Conservation (phyloP, 2,888 invertebrate species). For the Esperia sulphurella region DNA sequence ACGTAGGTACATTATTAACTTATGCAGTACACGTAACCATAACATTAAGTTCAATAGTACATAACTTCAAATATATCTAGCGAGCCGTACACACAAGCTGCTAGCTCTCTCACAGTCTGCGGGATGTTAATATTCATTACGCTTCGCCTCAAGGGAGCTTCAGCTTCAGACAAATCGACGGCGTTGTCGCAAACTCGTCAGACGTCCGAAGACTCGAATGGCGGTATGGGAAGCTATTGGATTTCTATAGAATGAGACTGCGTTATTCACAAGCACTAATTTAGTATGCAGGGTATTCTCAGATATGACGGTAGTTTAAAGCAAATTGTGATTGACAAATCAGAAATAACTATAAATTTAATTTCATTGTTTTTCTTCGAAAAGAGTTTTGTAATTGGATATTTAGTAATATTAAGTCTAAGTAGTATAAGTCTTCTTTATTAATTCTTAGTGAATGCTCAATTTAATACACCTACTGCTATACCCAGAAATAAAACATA, state of each 20-base stretch:
- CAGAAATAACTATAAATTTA: no score
- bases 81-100: conserved; percentile 26
- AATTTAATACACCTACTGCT: neutral
- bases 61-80: conserved; percentile 15
- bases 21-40: no score
- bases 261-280: neutral
- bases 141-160: conserved; percentile 39
- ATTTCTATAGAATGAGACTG: neutral
- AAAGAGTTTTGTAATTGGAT: no score
- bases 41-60: conserved; percentile 11
- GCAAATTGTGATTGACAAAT: no score
- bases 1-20: no score
- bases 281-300: neutral
- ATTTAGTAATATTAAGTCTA: no score
- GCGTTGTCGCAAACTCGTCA: conserved; percentile 34
- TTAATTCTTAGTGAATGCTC: neutral
- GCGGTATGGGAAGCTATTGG: neutral
- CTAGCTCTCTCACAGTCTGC: conserved; percentile 28
- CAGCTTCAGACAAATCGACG: conserved; percentile 54
- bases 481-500: neutral
- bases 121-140: conserved; percentile 72
- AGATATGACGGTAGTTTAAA: no score
- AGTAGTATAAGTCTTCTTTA: no score
- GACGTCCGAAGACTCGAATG: conserved; percentile 11
- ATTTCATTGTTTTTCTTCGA: no score